These are phyloP conservation scores for Sisyra terminalis DNA, from an alignment of 2,888 invertebrate species.

Conservation along the genomic window DNA sequence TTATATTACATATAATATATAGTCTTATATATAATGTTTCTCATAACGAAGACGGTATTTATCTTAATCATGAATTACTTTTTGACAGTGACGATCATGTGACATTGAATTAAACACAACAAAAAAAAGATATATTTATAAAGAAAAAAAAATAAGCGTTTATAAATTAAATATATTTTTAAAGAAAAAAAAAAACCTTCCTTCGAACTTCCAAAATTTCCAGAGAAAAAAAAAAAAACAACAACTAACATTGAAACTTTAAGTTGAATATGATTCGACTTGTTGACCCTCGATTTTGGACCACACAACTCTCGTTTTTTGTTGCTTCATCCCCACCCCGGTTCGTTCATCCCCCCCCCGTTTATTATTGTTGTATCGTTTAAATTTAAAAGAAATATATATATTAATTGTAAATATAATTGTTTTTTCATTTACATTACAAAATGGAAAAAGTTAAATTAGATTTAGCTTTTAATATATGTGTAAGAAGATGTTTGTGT, in stretches of 20 bases:
- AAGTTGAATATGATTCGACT: not conserved
- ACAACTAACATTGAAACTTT: not conserved
- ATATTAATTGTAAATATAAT: not conserved
- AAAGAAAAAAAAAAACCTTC: not conserved
- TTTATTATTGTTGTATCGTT: not conserved
- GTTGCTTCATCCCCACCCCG: not conserved
- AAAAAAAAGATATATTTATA: not conserved
- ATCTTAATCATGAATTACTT: no score
- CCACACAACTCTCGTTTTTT: not conserved
- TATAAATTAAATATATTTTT: conserved; percentile 2
- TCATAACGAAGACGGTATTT: no score
- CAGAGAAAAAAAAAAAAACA: not conserved
- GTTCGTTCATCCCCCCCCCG: not conserved
- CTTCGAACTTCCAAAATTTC: conserved; percentile 1
- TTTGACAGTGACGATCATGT: not conserved
- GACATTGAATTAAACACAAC: not conserved
- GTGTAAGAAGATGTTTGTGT: not conserved
- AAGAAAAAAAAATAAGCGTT: not conserved
- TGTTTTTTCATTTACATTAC: not conserved
- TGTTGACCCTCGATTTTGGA: no score
- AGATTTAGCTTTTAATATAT: not conserved
- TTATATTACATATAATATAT: no score
- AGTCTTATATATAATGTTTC: no score
- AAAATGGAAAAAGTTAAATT: not conserved
- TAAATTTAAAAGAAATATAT: not conserved